Conservation (phyloP, 2,113 vertebrate species). For the Bufo gargarizans region DNA sequence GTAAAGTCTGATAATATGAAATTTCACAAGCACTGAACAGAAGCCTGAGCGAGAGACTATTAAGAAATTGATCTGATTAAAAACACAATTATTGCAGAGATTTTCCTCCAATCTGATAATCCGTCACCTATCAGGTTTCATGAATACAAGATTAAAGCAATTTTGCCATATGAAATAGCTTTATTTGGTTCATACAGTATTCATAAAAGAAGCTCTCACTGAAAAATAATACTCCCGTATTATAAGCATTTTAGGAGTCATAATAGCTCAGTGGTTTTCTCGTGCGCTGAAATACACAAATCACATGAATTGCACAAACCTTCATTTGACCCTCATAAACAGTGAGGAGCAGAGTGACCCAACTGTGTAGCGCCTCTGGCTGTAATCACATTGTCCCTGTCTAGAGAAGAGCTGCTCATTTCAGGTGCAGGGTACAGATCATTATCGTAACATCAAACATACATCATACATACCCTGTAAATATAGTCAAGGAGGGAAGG, state of each 20-base stretch:
- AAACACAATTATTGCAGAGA: too few relatives aligned
- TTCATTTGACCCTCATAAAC: slow-evolving; percentile 14
- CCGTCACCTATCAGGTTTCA: too few relatives aligned
- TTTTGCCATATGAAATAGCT: background rate
- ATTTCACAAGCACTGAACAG: too few relatives aligned
- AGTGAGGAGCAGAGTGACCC: background rate
- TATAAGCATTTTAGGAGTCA: background rate
- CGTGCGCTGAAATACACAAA: background rate
- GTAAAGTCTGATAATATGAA: too few relatives aligned
- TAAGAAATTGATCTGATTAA: too few relatives aligned
- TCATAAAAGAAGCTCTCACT: background rate
- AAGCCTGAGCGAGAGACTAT: too few relatives aligned
- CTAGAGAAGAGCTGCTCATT: background rate
- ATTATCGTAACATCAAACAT: too few relatives aligned
- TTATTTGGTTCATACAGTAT: background rate
- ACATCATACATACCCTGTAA: slow-evolving; percentile 87
- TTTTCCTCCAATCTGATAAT: too few relatives aligned
- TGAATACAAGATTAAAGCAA: background rate
- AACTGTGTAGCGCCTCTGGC: background rate
- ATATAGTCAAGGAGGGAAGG: slow-evolving; percentile 93
- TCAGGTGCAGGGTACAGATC: background rate
- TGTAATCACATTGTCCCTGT: background rate
- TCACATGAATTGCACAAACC: background rate
- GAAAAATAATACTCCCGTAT: background rate
- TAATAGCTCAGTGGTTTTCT: background rate